Evolutionary conservation across 2,888 invertebrate species (phyloP).

Genomic region (Sesia bembeciformis): DNA sequence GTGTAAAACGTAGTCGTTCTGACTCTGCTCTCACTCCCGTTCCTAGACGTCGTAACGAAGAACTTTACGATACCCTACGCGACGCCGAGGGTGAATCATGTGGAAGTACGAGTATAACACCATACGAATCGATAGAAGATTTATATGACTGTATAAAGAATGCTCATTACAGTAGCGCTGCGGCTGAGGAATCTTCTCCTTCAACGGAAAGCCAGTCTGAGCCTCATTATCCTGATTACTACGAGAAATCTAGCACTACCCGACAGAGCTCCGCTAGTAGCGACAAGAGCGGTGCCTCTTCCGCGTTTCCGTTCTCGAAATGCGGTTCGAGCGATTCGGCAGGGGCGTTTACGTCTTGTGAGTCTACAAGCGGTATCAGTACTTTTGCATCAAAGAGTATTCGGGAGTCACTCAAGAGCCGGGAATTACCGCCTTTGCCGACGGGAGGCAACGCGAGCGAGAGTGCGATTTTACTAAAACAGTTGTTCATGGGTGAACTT

Average conservation of each 20-base stretch:
- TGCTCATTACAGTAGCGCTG: constrained; percentile 50
- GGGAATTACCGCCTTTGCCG: constrained; percentile 55
- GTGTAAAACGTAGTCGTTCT: constrained; percentile 60
- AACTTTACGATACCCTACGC: constrained; percentile 56
- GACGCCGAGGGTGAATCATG: constrained; percentile 55
- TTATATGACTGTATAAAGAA: constrained; percentile 68
- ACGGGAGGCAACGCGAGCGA: constrained; percentile 41
- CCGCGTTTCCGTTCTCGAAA: constrained; percentile 68
- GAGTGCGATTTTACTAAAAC: constrained; percentile 63
- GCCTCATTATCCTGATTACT: constrained; percentile 58
- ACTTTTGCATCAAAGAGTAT: constrained; percentile 50
- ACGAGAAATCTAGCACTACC: constrained; percentile 51
- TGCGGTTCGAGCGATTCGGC: constrained; percentile 65
- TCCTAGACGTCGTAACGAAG: constrained; percentile 49
- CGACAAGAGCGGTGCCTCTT: constrained; percentile 63
- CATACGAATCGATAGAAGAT: constrained; percentile 68
- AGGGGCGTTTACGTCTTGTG: constrained; percentile 61
- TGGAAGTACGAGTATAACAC: constrained; percentile 63
- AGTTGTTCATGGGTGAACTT: constrained; percentile 78
- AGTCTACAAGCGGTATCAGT: constrained; percentile 62
- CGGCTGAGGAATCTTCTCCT: constrained; percentile 55
- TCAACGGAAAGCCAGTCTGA: constrained; percentile 60
- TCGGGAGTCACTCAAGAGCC: constrained; percentile 46
- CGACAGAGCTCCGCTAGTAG: constrained; percentile 64
- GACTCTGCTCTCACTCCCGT: constrained; percentile 62